Evolutionary conservation across 2,888 invertebrate species (phyloP).

Genomic region (Sipha maydis): DNA sequence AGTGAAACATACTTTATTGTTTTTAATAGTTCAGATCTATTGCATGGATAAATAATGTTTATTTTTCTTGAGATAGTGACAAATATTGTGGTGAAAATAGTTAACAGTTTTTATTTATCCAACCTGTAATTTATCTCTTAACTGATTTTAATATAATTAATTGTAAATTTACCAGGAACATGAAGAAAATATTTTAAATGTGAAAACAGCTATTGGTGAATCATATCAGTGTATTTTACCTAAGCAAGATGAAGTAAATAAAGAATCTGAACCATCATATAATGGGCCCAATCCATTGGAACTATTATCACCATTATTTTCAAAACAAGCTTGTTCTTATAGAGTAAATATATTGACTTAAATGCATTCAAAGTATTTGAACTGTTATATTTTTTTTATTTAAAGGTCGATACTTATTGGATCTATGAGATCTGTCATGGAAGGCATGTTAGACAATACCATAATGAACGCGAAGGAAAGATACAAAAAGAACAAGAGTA

Average conservation of each 20-base stretch:
- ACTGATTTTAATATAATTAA: not conserved
- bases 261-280: conserved; percentile 73
- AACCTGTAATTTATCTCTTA: not conserved
- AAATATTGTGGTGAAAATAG: too few species aligned
- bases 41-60: too few species aligned
- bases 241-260: conserved; percentile 51
- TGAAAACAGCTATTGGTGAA: conserved; percentile 54
- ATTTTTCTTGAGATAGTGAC: too few species aligned
- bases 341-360: conserved; percentile 68
- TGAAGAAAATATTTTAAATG: conserved; percentile 39
- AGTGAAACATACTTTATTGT: too few species aligned
- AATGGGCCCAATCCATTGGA: conserved; percentile 82
- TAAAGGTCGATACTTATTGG: conserved; percentile 89
- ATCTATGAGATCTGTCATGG: conserved; percentile 97
- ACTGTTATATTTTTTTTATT: conserved; percentile 39
- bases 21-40: too few species aligned
- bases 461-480: conserved; percentile 93
- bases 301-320: conserved; percentile 80
- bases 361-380: not conserved
- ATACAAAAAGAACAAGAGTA: conserved; percentile 83
- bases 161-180: conserved; percentile 42
- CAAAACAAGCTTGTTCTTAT: conserved; percentile 84
- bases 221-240: conserved; percentile 64
- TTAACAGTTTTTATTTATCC: too few species aligned
- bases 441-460: conserved; percentile 89